A percentile compares a stretch with the other conserved stretches of the same genome.
Evolutionary conservation across 2,888 invertebrate genomes (phyloP).

Genomic region (Tromatobia lineatoria): DNA sequence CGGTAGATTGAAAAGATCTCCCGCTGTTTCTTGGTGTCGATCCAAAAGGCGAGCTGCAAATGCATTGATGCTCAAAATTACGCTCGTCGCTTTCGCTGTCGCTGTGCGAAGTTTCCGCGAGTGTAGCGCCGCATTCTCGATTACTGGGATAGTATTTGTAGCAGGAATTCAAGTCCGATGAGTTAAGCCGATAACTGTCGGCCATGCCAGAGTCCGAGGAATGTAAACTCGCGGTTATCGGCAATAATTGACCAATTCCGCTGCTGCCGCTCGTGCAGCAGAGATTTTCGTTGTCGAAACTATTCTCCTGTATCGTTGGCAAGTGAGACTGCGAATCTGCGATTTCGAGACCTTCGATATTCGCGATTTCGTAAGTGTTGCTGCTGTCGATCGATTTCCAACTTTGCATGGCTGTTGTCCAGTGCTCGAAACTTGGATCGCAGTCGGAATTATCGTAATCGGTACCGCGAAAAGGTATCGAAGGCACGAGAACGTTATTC

Average conservation of each 20-base stretch:
- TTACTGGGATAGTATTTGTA: constrained; percentile 74
- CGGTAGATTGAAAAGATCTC: constrained; percentile 88
- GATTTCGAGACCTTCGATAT: constrained; percentile 52
- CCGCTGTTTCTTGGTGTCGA: constrained; percentile 90
- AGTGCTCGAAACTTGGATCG: constrained; percentile 54
- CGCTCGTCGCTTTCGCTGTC: constrained; percentile 84
- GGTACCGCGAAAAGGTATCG: constrained; percentile 46
- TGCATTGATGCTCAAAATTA: constrained; percentile 90
- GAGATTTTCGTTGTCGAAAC: constrained; percentile 29
- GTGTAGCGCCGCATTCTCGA: constrained; percentile 56
- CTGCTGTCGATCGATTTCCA: constrained; percentile 66
- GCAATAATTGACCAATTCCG: constrained; percentile 33
- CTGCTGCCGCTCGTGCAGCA: constrained; percentile 21
- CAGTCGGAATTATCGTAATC: constrained; percentile 62
- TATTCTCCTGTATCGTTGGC: constrained; percentile 51
- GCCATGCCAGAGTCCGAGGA: constrained; percentile 94
- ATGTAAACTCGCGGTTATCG: constrained; percentile 79
- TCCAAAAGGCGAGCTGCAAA: constrained; percentile 91
- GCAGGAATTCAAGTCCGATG: constrained; percentile 78
- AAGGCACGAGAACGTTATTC: constrained; percentile 63
- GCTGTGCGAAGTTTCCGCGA: constrained; percentile 74
- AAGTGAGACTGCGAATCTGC: constrained; percentile 39
- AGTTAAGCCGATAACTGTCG: constrained; percentile 89
- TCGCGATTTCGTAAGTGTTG: constrained; percentile 51
- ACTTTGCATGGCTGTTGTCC: constrained; percentile 63